Base-by-base conservation (phyloP, 1,140 invertebrate genomes). In the Teleogryllus occipitalis region DNA sequence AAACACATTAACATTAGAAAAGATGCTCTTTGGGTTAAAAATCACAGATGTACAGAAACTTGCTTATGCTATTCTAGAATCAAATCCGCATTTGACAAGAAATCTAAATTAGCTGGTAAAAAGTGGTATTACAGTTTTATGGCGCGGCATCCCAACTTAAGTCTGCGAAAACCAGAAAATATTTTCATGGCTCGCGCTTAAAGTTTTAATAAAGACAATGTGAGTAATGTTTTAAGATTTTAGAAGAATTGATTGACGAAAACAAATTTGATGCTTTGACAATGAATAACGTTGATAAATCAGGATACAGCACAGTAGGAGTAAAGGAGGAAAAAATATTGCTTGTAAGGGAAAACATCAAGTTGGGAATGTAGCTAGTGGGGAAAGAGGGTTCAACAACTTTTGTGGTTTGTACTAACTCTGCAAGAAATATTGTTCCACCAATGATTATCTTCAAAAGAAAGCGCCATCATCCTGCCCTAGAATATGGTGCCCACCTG, bases 201-300 rank as follows among this genome's bases (percentile, higher is more conserved):
- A 80, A 84, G 84, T 7, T 87, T 87, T 78, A 86, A 82, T 22
- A 82, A 83, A 76, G 82, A 84, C 15, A 18, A 39, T 75, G 27
- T 10, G 27, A 39, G 27, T 39, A 39, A 22, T 85, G 85, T 80
- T 39, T 39, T 2, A 75, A 83, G 73, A 79, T 82, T 73, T 79
- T 83, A 12, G 81, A 82, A 81, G 39, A 82, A 47, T 80, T 83
- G 8, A 76, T 84, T 22, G 81, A 84, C 47, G 74, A 84, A 78
- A 78, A 83, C 2, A 14, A 10, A 14, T 14, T 65, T 14, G 1
- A 18, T 18, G 54, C 54, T 14, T 18, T 65, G 10, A 10, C 0
- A 14, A 65, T 65, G n/a, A n/a, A 14, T 18, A 65, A 65, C 18
- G 54, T 65, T 18, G 54, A 65, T 18, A 7, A 65, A 18, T 65